Conservation (phyloP, 2,888 invertebrate genomes). For the Campoplex capitator region DNA sequence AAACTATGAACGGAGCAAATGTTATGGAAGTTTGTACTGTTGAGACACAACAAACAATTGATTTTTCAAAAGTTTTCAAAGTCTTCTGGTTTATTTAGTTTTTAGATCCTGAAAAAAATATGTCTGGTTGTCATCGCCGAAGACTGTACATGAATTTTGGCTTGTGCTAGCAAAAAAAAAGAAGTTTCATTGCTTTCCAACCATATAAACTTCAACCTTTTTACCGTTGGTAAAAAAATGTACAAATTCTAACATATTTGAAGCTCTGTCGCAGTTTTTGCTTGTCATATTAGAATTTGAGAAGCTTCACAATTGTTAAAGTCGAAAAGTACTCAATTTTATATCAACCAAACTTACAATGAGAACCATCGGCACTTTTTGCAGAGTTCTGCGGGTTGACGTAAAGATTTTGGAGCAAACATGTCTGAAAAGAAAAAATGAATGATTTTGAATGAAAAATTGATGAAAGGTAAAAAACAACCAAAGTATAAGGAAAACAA, state of each 20-base stretch:
- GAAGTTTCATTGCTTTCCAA: no score
- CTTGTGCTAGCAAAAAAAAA: no score
- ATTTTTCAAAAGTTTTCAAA: no score
- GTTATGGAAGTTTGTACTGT: no score
- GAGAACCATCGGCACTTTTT: conserved; percentile 98
- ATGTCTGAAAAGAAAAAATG: conserved; percentile 89
- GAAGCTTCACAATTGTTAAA: not conserved
- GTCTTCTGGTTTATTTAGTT: no score
- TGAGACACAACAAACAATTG: no score
- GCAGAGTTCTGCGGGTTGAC: conserved; percentile 99
- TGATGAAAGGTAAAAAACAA: not conserved
- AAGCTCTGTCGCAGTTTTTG: not conserved
- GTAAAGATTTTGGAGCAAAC: conserved; percentile 98
- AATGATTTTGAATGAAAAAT: conserved; percentile 48
- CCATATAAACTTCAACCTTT: no score
- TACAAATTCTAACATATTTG: not conserved
- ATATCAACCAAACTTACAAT: conserved; percentile 88
- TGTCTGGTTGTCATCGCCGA: no score
- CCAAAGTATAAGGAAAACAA: not conserved
- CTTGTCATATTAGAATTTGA: not conserved
- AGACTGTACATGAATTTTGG: no score
- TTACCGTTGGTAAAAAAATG: no score
- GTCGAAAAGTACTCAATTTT: not conserved
- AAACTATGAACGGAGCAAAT: no score
- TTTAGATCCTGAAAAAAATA: no score